These are phyloP conservation scores for Drosophila prostipennis DNA, from an alignment of 2,888 invertebrate genomes.

Conservation along the genomic window DNA sequence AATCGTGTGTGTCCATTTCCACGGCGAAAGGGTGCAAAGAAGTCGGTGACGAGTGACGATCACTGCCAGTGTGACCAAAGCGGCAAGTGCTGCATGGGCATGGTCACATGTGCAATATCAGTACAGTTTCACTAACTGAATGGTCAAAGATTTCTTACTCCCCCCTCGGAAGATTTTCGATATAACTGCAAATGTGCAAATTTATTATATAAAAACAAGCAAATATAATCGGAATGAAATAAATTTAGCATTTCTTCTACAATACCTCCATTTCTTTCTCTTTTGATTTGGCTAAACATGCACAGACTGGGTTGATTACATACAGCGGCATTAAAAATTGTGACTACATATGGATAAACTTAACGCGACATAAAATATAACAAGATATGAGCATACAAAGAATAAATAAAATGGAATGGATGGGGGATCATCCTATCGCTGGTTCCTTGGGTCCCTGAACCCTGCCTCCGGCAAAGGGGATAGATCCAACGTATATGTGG, in stretches of 20 bases:
- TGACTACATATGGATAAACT: neutral
- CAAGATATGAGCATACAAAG: constrained; percentile 27
- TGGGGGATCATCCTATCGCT: constrained; percentile 1
- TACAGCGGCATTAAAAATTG: neutral
- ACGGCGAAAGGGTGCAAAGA: neutral
- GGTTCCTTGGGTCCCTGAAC: constrained; percentile 4
- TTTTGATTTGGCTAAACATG: constrained; percentile 1
- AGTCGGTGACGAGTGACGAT: neutral
- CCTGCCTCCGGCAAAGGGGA: constrained; percentile 68
- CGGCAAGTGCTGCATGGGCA: neutral
- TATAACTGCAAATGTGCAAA: constrained; percentile 1
- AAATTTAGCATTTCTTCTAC: constrained; percentile 1
- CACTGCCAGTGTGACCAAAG: constrained; percentile 5
- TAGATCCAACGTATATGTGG: constrained; percentile 66
- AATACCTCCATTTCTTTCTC: neutral
- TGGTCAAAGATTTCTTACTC: neutral
- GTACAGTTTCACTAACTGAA: neutral
- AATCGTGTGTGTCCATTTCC: constrained; percentile 6
- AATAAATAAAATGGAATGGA: neutral
- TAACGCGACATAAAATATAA: constrained; percentile 16
- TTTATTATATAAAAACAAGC: neutral
- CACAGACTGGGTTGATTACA: constrained; percentile 6
- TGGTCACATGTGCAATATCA: neutral
- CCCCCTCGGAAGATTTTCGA: neutral
- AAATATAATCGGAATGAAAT: constrained; percentile 1